Evolutionary conservation across 1,140 invertebrate genomes (phyloP).

Genomic region (Drosophila malerkotliana): DNA sequence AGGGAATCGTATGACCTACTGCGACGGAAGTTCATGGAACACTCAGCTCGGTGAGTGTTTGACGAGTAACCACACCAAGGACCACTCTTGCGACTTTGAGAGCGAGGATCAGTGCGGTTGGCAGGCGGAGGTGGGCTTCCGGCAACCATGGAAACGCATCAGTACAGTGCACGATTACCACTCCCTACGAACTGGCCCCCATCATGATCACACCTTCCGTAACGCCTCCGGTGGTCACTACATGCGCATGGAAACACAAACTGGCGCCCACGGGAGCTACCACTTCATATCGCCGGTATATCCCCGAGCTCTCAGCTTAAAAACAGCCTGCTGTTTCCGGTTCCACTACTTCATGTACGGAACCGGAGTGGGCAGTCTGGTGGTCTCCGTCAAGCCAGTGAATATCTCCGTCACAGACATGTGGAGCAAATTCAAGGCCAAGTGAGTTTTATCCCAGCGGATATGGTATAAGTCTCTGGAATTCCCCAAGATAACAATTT

Average conservation of each 20-base stretch:
- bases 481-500: not conserved
- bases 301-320: constrained; percentile 49
- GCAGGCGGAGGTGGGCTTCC: constrained; percentile 9
- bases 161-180: constrained; percentile 44
- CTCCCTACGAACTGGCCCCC: constrained; percentile 64
- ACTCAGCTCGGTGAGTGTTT: constrained; percentile 64
- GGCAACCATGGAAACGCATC: constrained; percentile 56
- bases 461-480: not conserved
- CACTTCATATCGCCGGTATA: constrained; percentile 72
- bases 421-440: constrained; percentile 21
- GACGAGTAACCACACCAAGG: constrained; percentile 37
- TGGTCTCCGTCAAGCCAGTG: constrained; percentile 66
- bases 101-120: constrained; percentile 72
- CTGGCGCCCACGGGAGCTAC: constrained; percentile 5
- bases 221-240: constrained; percentile 63
- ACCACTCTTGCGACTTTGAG: constrained; percentile 75
- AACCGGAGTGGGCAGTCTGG: constrained; percentile 59
- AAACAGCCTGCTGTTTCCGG: constrained; percentile 73
- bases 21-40: constrained; percentile 72
- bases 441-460: constrained; percentile 31
- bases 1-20: constrained; percentile 54
- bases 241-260: constrained; percentile 70
- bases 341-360: constrained; percentile 81
- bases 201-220: constrained; percentile 72
- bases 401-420: constrained; percentile 40